These are phyloP conservation scores for Heteromormyrus szaboi DNA, from an alignment of 2,797 vertebrate genomes.

Conservation along the genomic window DNA sequence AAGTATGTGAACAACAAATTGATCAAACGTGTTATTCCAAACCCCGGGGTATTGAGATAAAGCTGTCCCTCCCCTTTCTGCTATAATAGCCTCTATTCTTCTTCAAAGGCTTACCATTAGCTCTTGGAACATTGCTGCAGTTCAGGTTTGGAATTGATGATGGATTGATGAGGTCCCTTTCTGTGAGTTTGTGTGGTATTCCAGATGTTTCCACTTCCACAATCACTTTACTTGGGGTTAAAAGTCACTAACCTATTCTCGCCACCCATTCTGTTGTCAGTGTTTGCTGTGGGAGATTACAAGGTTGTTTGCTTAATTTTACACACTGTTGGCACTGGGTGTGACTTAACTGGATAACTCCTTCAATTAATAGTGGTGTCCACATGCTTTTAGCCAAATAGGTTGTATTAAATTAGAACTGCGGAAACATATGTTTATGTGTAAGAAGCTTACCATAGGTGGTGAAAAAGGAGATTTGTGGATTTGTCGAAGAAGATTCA, in stretches of 20 bases:
- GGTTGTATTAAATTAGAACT: neutral
- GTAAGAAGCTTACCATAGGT: constrained; percentile 11
- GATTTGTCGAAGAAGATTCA: constrained; percentile 19
- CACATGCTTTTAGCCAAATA: neutral
- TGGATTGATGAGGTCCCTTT: neutral
- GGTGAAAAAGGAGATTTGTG: constrained; percentile 1
- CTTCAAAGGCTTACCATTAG: neutral
- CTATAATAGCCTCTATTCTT: neutral
- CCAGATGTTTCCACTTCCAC: neutral
- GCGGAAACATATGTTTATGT: neutral
- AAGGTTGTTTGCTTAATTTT: neutral
- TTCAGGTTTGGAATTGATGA: neutral
- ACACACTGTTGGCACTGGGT: neutral
- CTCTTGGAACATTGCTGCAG: neutral
- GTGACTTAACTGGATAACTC: neutral
- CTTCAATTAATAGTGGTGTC: neutral
- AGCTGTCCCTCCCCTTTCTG: neutral
- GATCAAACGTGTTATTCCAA: neutral
- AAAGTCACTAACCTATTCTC: neutral
- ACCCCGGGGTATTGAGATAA: neutral
- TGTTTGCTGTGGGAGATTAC: neutral
- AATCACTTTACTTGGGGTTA: neutral
- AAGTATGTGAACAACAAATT: neutral
- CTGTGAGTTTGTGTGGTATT: neutral
- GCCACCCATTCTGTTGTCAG: neutral